These are phyloP conservation scores for Drosophila mettleri DNA, from an alignment of 2,888 invertebrate genomes.

Conservation along the genomic window DNA sequence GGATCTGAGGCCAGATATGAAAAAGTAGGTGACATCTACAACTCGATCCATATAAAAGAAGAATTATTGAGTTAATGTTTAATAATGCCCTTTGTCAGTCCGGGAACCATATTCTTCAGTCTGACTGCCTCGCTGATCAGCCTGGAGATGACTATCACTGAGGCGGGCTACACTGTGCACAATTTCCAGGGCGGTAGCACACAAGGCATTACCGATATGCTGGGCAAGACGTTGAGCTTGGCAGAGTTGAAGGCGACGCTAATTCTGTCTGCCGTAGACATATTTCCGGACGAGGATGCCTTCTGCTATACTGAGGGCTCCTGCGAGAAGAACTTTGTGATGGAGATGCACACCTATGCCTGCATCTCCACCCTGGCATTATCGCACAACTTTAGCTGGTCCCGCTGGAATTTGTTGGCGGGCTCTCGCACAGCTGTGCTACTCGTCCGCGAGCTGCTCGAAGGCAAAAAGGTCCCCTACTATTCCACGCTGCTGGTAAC, in stretches of 20 bases:
- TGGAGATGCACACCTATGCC: slow-evolving; percentile 91
- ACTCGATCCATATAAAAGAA: neutral
- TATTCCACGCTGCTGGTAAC: slow-evolving; percentile 87
- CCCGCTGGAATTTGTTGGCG: slow-evolving; percentile 89
- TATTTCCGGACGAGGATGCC: slow-evolving; percentile 93
- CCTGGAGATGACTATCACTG: slow-evolving; percentile 86
- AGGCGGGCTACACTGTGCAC: slow-evolving; percentile 83
- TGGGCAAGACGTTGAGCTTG: slow-evolving; percentile 81
- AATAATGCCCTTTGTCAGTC: slow-evolving; percentile 47
- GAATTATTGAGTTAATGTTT: neutral
- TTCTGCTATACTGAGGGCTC: slow-evolving; percentile 89
- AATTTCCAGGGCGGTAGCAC: slow-evolving; percentile 84
- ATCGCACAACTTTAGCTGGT: slow-evolving; percentile 93
- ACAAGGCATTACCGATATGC: slow-evolving; percentile 80
- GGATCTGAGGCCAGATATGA: slow-evolving; percentile 90
- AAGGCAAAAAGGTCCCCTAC: slow-evolving; percentile 84
- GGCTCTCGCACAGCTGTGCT: slow-evolving; percentile 84
- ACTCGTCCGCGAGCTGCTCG: slow-evolving; percentile 83
- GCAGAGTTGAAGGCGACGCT: slow-evolving; percentile 81
- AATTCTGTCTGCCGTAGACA: slow-evolving; percentile 90
- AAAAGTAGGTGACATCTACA: slow-evolving; percentile 62
- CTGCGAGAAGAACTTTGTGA: slow-evolving; percentile 89
- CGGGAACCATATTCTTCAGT: slow-evolving; percentile 85
- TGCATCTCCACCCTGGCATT: slow-evolving; percentile 91
- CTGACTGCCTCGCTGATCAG: slow-evolving; percentile 87